These are phyloP conservation scores for Nyctalus aviator DNA, from an alignment of 2,797 vertebrate genomes.

Conservation along the genomic window DNA sequence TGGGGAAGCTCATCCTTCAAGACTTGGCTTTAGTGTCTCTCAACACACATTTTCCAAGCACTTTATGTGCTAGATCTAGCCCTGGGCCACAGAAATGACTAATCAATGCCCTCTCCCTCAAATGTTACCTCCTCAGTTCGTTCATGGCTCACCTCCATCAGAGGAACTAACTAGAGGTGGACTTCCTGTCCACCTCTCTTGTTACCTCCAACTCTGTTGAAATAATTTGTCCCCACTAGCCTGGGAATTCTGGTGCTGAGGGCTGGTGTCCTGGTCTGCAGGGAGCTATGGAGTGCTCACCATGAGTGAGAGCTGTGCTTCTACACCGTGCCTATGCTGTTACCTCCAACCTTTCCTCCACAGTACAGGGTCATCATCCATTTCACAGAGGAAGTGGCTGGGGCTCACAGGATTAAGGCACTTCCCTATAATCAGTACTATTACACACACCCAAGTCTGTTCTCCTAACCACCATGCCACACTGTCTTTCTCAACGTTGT, in stretches of 20 bases:
- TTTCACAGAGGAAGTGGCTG: neutral
- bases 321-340: fast-evolving
- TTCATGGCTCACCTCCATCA: neutral
- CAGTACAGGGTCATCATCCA: neutral
- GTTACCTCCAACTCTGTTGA: neutral
- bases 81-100: neutral
- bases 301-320: fast-evolving
- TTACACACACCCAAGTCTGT: fast-evolving
- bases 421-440: neutral
- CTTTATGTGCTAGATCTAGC: neutral
- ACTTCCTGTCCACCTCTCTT: neutral
- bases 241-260: neutral
- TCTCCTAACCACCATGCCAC: neutral
- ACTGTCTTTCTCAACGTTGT: neutral
- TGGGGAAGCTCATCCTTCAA: neutral
- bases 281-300: neutral
- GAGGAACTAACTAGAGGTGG: neutral
- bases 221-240: neutral
- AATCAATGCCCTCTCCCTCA: neutral
- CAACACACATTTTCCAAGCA: neutral
- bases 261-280: neutral
- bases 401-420: neutral
- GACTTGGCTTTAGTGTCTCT: neutral
- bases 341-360: neutral
- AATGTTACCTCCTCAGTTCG: neutral